Conservation (phyloP, 2,113 vertebrate genomes). For the Spea bombifrons region DNA sequence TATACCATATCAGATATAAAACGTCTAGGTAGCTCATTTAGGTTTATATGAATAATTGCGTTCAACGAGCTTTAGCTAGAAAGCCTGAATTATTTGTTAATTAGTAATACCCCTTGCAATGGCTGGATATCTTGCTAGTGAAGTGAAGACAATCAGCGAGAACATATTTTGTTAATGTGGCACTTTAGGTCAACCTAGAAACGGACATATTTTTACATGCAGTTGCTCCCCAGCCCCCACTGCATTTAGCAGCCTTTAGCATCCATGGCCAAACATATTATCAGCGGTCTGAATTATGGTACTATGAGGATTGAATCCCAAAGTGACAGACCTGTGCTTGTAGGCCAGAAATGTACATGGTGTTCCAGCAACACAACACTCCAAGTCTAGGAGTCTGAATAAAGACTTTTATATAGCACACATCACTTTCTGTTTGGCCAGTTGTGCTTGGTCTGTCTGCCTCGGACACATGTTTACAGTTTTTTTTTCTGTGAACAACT, state of each 20-base stretch:
- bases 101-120: no score
- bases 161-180: neutral
- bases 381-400: slow-evolving; percentile 54
- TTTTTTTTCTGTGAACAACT: slow-evolving; percentile 52
- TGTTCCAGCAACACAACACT: slow-evolving; percentile 52
- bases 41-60: no score
- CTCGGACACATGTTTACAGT: slow-evolving; percentile 55
- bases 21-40: no score
- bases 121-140: no score
- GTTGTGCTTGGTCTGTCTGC: slow-evolving; percentile 59
- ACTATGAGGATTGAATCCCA: slow-evolving; percentile 5
- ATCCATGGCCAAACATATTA: neutral
- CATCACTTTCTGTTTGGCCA: slow-evolving; percentile 51
- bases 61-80: no score
- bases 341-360: slow-evolving; percentile 48
- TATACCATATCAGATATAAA: no score
- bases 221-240: neutral
- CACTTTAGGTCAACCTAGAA: neutral
- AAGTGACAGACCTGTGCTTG: slow-evolving; percentile 55
- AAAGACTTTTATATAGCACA: slow-evolving; percentile 59
- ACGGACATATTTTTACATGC: neutral
- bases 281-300: neutral
- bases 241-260: neutral
- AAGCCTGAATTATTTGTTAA: no score
- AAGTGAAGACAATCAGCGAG: no score